These are phyloP conservation scores for Chiridota heheva DNA, from an alignment of 35 echinoderm and acorn worm species.

Conservation along the genomic window DNA sequence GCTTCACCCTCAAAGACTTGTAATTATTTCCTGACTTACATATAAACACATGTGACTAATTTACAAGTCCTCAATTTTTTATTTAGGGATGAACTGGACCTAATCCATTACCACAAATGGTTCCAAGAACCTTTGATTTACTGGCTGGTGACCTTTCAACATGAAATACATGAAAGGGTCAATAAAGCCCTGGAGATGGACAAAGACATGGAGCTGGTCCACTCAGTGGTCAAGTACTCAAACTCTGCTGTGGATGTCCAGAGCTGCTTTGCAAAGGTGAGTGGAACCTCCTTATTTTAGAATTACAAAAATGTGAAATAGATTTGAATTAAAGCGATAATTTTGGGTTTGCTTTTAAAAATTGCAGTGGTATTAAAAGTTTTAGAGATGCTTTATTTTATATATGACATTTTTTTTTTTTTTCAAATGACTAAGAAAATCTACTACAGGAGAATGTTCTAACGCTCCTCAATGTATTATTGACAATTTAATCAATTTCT, in stretches of 20 bases:
- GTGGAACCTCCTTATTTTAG: no score
- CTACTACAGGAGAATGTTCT: no score
- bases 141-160: constrained; percentile 90
- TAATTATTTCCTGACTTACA: neutral
- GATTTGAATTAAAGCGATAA: neutral
- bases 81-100: constrained; percentile 67
- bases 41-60: no score
- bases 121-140: constrained; percentile 89
- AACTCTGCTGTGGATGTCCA: constrained; percentile 95
- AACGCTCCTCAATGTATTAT: no score
- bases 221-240: constrained; percentile 94
- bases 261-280: constrained; percentile 93
- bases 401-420: no score
- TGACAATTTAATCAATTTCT: no score
- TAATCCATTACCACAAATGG: constrained; percentile 71
- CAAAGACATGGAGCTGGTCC: constrained; percentile 85
- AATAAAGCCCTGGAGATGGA: constrained; percentile 89
- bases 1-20: neutral
- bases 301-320: neutral
- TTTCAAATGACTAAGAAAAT: no score
- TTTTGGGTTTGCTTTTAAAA: neutral
- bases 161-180: constrained; percentile 81
- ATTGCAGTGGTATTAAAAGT: no score
- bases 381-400: no score
- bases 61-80: no score